Evolutionary conservation across 1,140 invertebrate genomes (phyloP).

Genomic region (Maconellicoccus hirsutus): DNA sequence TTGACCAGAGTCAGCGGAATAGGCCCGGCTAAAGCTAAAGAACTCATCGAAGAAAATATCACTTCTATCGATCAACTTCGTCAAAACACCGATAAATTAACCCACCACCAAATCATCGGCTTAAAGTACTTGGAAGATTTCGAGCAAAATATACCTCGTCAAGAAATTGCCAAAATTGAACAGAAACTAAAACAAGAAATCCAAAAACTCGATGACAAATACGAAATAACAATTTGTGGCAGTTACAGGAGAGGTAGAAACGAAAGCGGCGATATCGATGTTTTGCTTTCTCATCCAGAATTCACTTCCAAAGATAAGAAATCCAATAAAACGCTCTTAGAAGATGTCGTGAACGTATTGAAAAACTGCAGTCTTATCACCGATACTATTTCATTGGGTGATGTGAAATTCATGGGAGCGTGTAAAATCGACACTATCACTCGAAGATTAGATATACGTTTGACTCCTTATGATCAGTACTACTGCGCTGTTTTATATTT

Average conservation of each 20-base stretch:
- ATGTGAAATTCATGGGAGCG: conserved; percentile 71
- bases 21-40: conserved; percentile 64
- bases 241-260: conserved; percentile 54
- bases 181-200: conserved; percentile 40
- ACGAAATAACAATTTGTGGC: conserved; percentile 58
- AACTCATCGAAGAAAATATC: conserved; percentile 52
- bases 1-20: conserved; percentile 62
- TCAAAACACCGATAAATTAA: conserved; percentile 49
- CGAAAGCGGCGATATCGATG: conserved; percentile 66
- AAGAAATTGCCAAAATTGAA: conserved; percentile 48
- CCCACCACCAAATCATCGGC: conserved; percentile 62
- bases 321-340: conserved; percentile 41
- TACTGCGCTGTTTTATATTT: conserved; percentile 66
- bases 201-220: conserved; percentile 42
- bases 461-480: conserved; percentile 62
- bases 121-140: conserved; percentile 62
- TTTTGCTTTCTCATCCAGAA: conserved; percentile 54
- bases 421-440: conserved; percentile 41
- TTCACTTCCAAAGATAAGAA: conserved; percentile 41
- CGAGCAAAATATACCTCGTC: conserved; percentile 51
- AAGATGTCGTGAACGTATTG: conserved; percentile 46
- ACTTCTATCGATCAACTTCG: conserved; percentile 53
- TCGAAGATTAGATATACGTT: conserved; percentile 49
- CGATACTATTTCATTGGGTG: conserved; percentile 59
- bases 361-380: conserved; percentile 48